Base-by-base conservation (phyloP, 2,113 vertebrate genomes). In the Pelecanoides urinatrix region DNA sequence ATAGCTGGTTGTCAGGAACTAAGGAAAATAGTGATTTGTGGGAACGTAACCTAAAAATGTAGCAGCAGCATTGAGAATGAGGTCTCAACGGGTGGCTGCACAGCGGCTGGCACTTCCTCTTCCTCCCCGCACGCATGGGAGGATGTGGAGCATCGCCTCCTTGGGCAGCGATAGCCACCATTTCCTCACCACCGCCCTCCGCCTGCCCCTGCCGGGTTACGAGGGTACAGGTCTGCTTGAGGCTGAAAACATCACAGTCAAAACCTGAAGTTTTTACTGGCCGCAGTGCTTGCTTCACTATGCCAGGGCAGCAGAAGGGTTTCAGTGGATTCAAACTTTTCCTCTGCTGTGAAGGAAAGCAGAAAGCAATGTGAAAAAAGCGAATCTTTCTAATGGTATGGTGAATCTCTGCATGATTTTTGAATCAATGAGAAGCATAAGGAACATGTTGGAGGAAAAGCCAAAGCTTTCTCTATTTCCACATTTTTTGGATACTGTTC, bases 151-250 rank as follows among this genome's bases (percentile, higher is more conserved):
- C 29, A 53, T 49, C 4, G 1, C 27, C 20, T 90, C 22, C 29
- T 8, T 29, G 21, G 58, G 34, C 27, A 70, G 13, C 0, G 0
- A n/a, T 3, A 65, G 22, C 26, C 0, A 0, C 4, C 0, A 2
- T 36, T 53, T 12, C 34, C 25, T n/a, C 13, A 20, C 15, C 38
- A 11, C 9, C 0, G 0, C 25, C 6, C 16, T 78, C 11, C 2
- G 2, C 52, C 32, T 32, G 18, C 4, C 7, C 15, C 23, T 40
- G 19, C 8, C 2, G 2, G 30, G 30, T 40, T 56, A 34, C 13
- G 16, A 17, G 26, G 5, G 42, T 81, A 11, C 3, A 12, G 53
- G 15, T 44, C 27, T 86, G 9, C 3, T 62, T 73, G 34, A 38
- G 21, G 40, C 20, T 29, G 45, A 55, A 87, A 85, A 71, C 1